A percentile compares a stretch with the other conserved stretches of the same genome.
Evolutionary conservation across 64 coral and sea anemone genomes (phyloP).

Genomic region (Stylophora pistillata): DNA sequence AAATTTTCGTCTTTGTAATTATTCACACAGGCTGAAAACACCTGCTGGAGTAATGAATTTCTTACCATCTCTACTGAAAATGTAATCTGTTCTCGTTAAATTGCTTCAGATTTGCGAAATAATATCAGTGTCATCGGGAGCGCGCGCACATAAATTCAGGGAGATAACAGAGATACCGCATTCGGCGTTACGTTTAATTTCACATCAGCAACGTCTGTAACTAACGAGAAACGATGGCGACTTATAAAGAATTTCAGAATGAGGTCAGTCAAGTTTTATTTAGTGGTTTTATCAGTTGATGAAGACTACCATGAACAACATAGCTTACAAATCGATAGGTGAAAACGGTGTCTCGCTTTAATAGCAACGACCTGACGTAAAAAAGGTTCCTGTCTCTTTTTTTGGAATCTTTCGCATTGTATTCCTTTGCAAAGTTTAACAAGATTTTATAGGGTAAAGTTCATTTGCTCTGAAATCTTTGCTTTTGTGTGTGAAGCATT

Average conservation of each 20-base stretch:
- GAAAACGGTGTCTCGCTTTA: no score
- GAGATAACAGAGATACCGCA: no score
- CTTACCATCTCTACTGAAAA: constrained; percentile 20
- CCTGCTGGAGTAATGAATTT: constrained; percentile 37
- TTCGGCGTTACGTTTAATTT: background rate
- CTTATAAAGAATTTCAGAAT: constrained; percentile 32
- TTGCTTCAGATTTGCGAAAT: constrained; percentile 14
- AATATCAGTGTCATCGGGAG: background rate
- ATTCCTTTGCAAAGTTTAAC: no score
- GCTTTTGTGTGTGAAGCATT: no score
- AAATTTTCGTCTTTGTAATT: constrained; percentile 6
- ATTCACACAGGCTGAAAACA: constrained; percentile 37
- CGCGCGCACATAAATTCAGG: background rate
- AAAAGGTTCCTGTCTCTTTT: no score
- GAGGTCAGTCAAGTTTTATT: background rate
- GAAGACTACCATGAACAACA: no score
- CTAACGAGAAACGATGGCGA: background rate
- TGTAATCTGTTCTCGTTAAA: constrained; percentile 40
- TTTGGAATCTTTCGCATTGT: no score
- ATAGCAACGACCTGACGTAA: no score
- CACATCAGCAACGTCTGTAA: background rate
- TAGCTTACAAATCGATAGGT: no score
- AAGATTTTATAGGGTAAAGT: no score
- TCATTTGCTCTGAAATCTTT: no score
- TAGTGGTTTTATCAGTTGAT: background rate